Conservation (phyloP, 1,140 invertebrate genomes). For the Leptestheria dahalacensis region DNA sequence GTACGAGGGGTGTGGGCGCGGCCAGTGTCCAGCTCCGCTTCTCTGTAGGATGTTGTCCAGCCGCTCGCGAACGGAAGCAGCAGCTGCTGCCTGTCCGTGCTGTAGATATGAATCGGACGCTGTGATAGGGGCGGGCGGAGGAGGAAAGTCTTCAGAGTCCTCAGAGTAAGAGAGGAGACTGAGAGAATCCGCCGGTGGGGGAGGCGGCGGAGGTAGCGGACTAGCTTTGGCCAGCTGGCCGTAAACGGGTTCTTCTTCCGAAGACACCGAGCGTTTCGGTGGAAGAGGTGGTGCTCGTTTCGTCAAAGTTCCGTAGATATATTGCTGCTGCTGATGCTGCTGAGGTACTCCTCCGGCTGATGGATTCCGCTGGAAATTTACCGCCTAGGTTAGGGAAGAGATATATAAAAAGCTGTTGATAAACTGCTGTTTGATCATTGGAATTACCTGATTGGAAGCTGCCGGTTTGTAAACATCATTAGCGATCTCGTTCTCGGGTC, state of each 20-base stretch:
- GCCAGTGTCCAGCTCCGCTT: slow-evolving; percentile 15
- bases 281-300: slow-evolving; percentile 15
- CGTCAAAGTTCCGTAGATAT: not conserved
- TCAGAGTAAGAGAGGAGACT: slow-evolving; percentile 20
- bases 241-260: slow-evolving; percentile 26
- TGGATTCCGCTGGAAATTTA: slow-evolving; percentile 1
- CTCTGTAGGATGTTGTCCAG: slow-evolving; percentile 17
- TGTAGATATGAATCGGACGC: slow-evolving; percentile 17
- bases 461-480: not conserved
- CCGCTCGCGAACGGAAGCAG: slow-evolving; percentile 16
- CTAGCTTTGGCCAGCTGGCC: slow-evolving; percentile 16
- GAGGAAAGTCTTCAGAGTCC: slow-evolving; percentile 31
- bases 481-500: slow-evolving; percentile 15
- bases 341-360: slow-evolving; percentile 3
- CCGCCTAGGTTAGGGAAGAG: not conserved
- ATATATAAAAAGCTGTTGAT: too few relatives aligned
- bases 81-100: slow-evolving; percentile 14
- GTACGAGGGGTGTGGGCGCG: not conserved
- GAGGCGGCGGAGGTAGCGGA: slow-evolving; percentile 19
- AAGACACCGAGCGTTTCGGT: slow-evolving; percentile 19
- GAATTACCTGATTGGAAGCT: not conserved
- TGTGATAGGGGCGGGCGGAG: slow-evolving; percentile 31
- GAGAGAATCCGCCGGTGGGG: slow-evolving; percentile 19
- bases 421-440: too few relatives aligned
- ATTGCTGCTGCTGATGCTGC: slow-evolving; percentile 2